These are phyloP conservation scores for Arenaria interpres DNA, from an alignment of 2,113 vertebrate genomes.

Conservation along the genomic window DNA sequence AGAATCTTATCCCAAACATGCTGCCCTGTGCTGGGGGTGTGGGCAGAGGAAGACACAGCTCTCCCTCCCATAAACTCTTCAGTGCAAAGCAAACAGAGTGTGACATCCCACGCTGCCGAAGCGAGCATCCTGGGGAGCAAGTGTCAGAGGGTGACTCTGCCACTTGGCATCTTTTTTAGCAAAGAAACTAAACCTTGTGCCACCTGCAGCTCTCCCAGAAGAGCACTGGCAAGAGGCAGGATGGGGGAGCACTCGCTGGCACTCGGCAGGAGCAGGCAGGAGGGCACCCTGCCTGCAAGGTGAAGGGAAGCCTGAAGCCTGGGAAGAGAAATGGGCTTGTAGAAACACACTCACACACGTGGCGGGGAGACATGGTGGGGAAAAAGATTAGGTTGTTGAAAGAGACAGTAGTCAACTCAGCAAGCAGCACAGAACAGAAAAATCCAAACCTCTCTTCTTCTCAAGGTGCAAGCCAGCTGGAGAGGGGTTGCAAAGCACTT, in stretches of 20 bases:
- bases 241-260: rapidly evolving
- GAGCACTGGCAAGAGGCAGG: rapidly evolving
- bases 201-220: not conserved
- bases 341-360: not conserved
- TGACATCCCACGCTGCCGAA: not conserved
- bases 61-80: not conserved
- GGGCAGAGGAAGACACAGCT: not conserved
- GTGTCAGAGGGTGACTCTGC: not conserved
- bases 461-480: not conserved
- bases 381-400: not conserved
- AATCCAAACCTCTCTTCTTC: not conserved
- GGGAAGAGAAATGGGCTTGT: not conserved
- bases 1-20: not conserved
- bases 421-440: not conserved
- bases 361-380: not conserved
- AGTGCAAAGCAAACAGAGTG: not conserved
- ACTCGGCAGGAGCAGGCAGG: rapidly evolving
- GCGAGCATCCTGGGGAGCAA: rapidly evolving
- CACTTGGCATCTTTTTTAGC: not conserved
- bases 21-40: not conserved
- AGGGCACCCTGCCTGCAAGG: not conserved
- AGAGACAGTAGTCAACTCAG: not conserved
- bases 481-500: not conserved
- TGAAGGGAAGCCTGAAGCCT: not conserved
- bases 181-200: not conserved